Conservation (phyloP, 1,140 invertebrate species). For the Rhopalosiphum maidis region DNA sequence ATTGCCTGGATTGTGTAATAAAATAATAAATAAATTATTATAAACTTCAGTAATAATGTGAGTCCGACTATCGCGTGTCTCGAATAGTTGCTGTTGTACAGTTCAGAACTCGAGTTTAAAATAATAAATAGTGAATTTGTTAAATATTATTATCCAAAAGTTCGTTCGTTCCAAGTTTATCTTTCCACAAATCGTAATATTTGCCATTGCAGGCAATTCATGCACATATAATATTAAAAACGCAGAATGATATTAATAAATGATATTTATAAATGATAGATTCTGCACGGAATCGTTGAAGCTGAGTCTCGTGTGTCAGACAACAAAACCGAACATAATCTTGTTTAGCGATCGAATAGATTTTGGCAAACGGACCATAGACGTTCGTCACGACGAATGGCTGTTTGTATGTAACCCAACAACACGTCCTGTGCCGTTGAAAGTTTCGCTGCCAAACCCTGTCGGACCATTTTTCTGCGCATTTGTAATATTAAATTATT, state of each 20-base stretch:
- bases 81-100: background rate
- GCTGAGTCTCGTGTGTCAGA: slow-evolving; percentile 17
- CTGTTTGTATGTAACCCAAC: background rate
- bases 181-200: background rate
- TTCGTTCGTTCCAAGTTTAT: background rate
- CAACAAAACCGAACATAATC: slow-evolving; percentile 10
- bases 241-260: background rate
- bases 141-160: background rate
- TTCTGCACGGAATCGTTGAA: slow-evolving; percentile 40
- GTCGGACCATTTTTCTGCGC: slow-evolving; percentile 42
- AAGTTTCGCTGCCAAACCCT: background rate
- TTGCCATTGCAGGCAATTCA: background rate
- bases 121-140: background rate
- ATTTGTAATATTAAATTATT: background rate
- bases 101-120: background rate
- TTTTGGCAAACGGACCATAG: background rate
- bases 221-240: no score
- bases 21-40: no score
- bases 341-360: slow-evolving; percentile 9
- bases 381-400: slow-evolving; percentile 31
- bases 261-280: background rate
- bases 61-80: background rate
- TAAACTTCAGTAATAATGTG: background rate
- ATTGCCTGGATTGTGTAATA: no score
- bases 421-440: background rate